Evolutionary conservation across 2,797 vertebrate species (phyloP).

Genomic region (Xerus rutilus): DNA sequence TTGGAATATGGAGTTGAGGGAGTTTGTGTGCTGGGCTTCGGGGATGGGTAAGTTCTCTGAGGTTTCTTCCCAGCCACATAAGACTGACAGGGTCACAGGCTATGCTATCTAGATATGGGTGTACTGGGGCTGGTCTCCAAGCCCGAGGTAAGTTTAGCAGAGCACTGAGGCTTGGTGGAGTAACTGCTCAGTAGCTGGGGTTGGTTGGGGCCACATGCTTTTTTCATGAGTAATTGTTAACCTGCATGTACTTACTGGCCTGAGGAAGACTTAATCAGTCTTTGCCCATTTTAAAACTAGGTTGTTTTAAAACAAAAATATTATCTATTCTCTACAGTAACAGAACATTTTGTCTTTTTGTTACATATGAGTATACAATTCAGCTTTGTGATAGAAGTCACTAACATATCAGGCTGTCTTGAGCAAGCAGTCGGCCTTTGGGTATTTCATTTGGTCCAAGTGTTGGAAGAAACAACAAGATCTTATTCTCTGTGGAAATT

Average conservation of each 20-base stretch:
- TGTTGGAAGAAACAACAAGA: conserved; percentile 11
- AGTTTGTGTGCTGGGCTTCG: not conserved
- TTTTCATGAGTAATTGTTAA: not conserved
- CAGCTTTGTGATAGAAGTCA: conserved; percentile 36
- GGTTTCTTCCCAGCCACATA: not conserved
- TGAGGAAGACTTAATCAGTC: not conserved
- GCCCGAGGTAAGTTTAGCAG: not conserved
- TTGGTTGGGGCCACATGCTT: not conserved
- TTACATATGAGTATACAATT: not conserved
- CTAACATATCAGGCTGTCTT: not conserved
- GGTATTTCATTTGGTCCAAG: conserved; percentile 20
- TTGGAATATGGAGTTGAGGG: not conserved
- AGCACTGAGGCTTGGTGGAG: not conserved
- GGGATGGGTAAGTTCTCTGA: not conserved
- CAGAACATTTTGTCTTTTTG: not conserved
- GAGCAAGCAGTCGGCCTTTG: conserved; percentile 20
- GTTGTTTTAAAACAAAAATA: conserved; percentile 45
- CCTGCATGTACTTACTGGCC: not conserved
- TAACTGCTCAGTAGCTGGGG: not conserved
- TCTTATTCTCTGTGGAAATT: conserved; percentile 42
- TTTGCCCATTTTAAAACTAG: not conserved
- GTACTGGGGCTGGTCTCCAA: not conserved
- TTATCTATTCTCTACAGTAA: not conserved
- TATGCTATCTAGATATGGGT: not conserved
- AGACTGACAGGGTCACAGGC: not conserved